Evolutionary conservation across 2,888 invertebrate species (phyloP), one percentile per base, ranked within the genome.

Genomic region (Crematogaster levior): DNA sequence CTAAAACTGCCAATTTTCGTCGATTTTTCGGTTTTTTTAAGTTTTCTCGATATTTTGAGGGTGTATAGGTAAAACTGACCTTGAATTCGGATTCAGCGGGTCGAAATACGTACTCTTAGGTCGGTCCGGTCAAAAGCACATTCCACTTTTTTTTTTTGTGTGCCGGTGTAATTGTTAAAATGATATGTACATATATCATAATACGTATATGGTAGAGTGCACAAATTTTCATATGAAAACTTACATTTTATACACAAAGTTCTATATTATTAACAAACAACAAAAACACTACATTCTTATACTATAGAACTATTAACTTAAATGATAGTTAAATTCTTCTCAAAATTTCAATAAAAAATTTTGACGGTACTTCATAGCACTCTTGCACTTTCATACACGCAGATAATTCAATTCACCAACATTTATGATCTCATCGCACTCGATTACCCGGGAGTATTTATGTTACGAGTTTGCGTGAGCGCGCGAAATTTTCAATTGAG

Each of bases 401-500:
- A 30, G 15, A 43, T 58, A 30, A 37, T 10, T 73, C 73, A 46
- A 60, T 60, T 46, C 34, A 6, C 21, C 30, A 46, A 56, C 4
- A 56, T 34, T 43, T 40, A n/a, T 51, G 40, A 40, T 40, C 30
- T 3, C 46, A 46, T 10, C 27, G 34, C 15, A 60, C 46, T 73
- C 75, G 48, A 63, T 75, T 75, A 75, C 6, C 37, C 37, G 24
- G 15, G 15, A 6, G n/a, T 43, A 18, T 77, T 77, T 43, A 56
- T 43, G 43, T 56, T 27, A 65, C 65, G 18, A 56, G 12, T 27
- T 72, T 48, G 60, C 48, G 72, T 37, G 58, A 30, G 24, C 37
- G 51, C 51, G 37, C 15, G 30, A 73, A 81, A 81, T 74, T 74
- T 63, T 53, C 58, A 24, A 43, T 21, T 10, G 24, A 72, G 21